Percentiles rank a stretch among this genome's conserved stretches.
Evolutionary conservation across 2,113 vertebrate genomes (phyloP).

Genomic region (Australoheros scitulus): DNA sequence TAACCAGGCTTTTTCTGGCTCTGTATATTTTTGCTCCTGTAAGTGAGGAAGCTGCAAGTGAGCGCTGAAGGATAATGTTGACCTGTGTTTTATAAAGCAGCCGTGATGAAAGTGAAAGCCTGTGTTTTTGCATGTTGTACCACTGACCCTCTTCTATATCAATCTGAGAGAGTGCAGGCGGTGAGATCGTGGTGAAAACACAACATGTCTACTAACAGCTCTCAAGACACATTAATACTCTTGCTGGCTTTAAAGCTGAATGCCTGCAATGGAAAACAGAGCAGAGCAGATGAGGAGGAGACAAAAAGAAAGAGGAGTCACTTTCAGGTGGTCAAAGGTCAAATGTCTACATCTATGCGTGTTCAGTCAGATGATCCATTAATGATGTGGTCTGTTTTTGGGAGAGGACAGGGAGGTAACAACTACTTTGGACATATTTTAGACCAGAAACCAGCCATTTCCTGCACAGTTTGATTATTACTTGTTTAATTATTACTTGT

Average conservation of each 20-base stretch:
- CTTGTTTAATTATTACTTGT: too few relatives aligned
- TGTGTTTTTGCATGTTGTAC: not conserved
- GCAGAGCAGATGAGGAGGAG: not conserved
- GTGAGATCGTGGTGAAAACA: not conserved
- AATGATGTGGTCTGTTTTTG: not conserved
- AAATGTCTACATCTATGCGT: not conserved
- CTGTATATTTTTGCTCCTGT: not conserved
- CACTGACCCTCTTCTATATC: slow-evolving; percentile 40
- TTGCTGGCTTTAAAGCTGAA: not conserved
- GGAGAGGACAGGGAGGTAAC: not conserved
- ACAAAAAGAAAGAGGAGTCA: not conserved
- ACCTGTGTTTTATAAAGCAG: not conserved
- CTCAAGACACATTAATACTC: not conserved
- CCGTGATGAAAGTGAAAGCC: slow-evolving; percentile 7
- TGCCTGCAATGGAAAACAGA: not conserved
- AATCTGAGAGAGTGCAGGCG: not conserved
- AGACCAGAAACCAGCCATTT: slow-evolving; percentile 1
- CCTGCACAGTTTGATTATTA: not conserved
- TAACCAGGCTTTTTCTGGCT: not conserved
- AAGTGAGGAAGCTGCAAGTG: not conserved
- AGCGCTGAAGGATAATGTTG: not conserved
- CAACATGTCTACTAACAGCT: not conserved
- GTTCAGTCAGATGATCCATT: not conserved
- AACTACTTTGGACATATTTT: not conserved
- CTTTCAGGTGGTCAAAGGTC: slow-evolving; percentile 4